Evolutionary conservation across 2,888 invertebrate species (phyloP), one percentile per base, ranked within the genome.

Genomic region (Hermaeophaga mercurialis): DNA sequence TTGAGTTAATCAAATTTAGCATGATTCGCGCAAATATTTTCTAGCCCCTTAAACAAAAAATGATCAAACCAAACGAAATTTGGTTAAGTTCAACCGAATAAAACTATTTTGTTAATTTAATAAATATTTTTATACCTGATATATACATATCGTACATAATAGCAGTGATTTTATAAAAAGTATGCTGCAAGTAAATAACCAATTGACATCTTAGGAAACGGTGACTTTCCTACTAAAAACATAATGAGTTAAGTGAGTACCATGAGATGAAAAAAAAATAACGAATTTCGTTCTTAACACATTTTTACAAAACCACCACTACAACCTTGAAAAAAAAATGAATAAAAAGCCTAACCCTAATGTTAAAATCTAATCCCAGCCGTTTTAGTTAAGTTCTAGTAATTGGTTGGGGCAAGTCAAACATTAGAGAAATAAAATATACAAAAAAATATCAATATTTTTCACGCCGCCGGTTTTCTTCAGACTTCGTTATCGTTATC

Each of bases 401-500:
- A 38, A 38, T 33, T 17, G 17, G 26, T 31, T 36, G 38, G 44
- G 49, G 55, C 34, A 49, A 44, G 36, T 48, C 41, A 41, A 54
- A 39, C 43, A 43, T 1, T 52, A 53, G 19, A 49, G 48, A 45
- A 38, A 45, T 54, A 12, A 53, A 53, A 55, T 38, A 34, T 34
- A 43, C 33, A 33, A 34, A 17, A 17, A 24, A 19, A 14, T 39
- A 17, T 18, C 3, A 39, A 39, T 15, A 18, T 7, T 22, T n/a
- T n/a, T 3, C 15, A 38, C 15, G n/a, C 38, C 3, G 15, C 8
- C 38, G 15, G 6, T 39, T n/a, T 33, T 11, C 19, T 17, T 62
- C 58, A 63, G 19, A 61, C 44, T 34, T 56, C 55, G 15, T 26
- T 54, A 6, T 62, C 62, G 14, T n/a, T n/a, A 38, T 58, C 44